A percentile compares a stretch with the other conserved stretches of the same genome.
Conservation (phyloP, 2,797 vertebrate genomes). For the Denticeps clupeoides region DNA sequence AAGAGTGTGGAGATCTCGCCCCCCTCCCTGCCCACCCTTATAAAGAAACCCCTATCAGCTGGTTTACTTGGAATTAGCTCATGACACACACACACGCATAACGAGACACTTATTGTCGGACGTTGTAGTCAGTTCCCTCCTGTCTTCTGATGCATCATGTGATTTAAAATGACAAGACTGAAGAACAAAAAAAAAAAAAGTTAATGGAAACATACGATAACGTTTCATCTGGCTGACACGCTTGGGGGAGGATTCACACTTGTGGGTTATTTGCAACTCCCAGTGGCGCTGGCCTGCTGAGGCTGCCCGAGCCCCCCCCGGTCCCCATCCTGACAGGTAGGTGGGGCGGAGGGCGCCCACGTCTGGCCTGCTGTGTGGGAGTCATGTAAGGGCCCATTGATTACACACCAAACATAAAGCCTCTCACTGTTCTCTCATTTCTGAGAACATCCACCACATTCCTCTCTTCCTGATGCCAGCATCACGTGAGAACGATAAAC, state of each 20-base stretch:
- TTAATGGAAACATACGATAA: too few species aligned
- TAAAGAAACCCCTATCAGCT: conserved; percentile 48
- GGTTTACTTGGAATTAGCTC: neutral
- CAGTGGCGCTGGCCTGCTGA: conserved; percentile 7
- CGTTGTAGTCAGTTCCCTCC: too few species aligned
- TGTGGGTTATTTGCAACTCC: too few species aligned
- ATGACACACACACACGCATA: conserved; percentile 2
- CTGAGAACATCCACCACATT: neutral
- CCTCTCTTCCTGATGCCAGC: neutral
- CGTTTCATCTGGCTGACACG: too few species aligned
- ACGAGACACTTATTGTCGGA: neutral
- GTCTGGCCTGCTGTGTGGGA: conserved; percentile 42
- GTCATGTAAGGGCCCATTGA: conserved; percentile 55
- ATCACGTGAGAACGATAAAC: too few species aligned
- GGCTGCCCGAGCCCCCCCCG: neutral
- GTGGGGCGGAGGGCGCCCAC: conserved; percentile 39
- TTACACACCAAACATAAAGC: conserved; percentile 41
- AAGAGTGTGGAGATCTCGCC: conserved; percentile 52
- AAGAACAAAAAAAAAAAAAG: too few species aligned
- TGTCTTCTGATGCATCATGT: too few species aligned
- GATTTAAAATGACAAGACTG: too few species aligned
- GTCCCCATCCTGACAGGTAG: neutral
- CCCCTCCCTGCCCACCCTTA: conserved; percentile 53
- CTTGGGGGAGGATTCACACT: conserved; percentile 21
- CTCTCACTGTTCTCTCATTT: conserved; percentile 21